phyloP scores from a whole-genome alignment of 2,113 vertebrate genomes.

The Dissostichus mawsoni region DNA sequence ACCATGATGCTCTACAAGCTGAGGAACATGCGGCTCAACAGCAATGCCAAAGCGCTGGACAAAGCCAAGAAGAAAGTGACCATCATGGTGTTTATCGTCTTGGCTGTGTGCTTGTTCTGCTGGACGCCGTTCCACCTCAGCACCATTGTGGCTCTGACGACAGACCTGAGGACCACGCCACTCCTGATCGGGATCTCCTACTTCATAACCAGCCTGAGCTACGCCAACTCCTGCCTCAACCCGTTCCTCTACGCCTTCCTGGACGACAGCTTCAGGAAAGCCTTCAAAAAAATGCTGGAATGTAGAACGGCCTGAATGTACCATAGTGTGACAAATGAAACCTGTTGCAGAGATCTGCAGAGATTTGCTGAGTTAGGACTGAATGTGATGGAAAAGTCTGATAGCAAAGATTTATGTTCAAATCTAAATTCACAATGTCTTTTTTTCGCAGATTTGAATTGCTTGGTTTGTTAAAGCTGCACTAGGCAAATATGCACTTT shows the following conservation, averaged over 20 bases:
- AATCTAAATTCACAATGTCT: not conserved
- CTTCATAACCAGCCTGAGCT: constrained; percentile 92
- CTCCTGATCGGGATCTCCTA: constrained; percentile 90
- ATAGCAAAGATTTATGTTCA: not conserved
- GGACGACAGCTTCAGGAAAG: constrained; percentile 91
- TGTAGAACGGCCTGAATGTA: constrained; percentile 84
- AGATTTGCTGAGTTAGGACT: not conserved
- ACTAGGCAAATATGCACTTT: constrained; percentile 14
- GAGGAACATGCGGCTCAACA: constrained; percentile 88
- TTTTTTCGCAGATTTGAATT: not conserved
- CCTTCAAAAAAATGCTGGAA: constrained; percentile 87
- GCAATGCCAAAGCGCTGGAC: constrained; percentile 90
- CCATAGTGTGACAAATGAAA: not conserved
- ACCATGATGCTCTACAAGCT: constrained; percentile 90
- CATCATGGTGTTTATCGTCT: constrained; percentile 91
- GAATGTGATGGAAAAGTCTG: not conserved
- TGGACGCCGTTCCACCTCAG: constrained; percentile 94
- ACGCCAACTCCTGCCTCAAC: constrained; percentile 92
- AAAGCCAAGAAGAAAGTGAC: constrained; percentile 93
- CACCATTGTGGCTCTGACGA: constrained; percentile 91
- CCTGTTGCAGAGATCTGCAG: not conserved
- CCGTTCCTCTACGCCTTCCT: constrained; percentile 93
- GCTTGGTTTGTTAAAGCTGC: constrained; percentile 18
- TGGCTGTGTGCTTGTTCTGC: constrained; percentile 92
- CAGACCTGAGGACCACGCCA: constrained; percentile 89